A percentile compares a stretch with the other conserved stretches of the same genome.
Evolutionary conservation across 2,113 vertebrate genomes (phyloP).

Genomic region (Phycodurus eques): DNA sequence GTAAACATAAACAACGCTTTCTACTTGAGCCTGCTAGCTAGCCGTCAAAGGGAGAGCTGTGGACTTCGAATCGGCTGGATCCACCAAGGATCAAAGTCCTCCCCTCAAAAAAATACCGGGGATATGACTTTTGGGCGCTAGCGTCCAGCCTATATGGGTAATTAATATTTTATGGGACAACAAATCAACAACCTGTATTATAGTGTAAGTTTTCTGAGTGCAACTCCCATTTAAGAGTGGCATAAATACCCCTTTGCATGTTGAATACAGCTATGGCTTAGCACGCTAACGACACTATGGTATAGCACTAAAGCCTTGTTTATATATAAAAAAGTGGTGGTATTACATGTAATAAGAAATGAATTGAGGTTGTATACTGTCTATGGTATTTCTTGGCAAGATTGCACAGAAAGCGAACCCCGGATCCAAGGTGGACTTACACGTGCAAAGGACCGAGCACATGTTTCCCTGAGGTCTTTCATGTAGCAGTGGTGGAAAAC

Average conservation of each 20-base stretch:
- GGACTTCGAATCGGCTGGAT: too few species aligned
- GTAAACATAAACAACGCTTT: too few species aligned
- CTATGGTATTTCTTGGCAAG: slow-evolving; percentile 29
- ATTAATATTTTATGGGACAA: neutral
- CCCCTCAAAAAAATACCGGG: too few species aligned
- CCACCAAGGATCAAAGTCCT: too few species aligned
- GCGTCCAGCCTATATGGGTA: neutral
- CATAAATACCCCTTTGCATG: slow-evolving; percentile 55
- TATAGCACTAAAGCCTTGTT: slow-evolving; percentile 35
- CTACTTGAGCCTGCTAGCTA: too few species aligned
- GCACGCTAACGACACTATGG: slow-evolving; percentile 47
- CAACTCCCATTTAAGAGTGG: slow-evolving; percentile 58
- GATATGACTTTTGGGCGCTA: too few species aligned
- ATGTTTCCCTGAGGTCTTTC: slow-evolving; percentile 43
- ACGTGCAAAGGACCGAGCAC: slow-evolving; percentile 33
- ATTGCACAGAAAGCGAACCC: slow-evolving; percentile 35
- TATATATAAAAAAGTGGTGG: slow-evolving; percentile 51
- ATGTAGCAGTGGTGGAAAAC: slow-evolving; percentile 46
- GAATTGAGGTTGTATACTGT: slow-evolving; percentile 45
- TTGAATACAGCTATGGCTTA: slow-evolving; percentile 53
- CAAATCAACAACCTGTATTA: too few species aligned
- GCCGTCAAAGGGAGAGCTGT: too few species aligned
- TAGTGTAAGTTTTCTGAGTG: neutral
- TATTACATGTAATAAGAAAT: slow-evolving; percentile 59
- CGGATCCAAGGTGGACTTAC: slow-evolving; percentile 50